Conservation (phyloP, 2,888 invertebrate genomes). For the Drosophila acutilabella region DNA sequence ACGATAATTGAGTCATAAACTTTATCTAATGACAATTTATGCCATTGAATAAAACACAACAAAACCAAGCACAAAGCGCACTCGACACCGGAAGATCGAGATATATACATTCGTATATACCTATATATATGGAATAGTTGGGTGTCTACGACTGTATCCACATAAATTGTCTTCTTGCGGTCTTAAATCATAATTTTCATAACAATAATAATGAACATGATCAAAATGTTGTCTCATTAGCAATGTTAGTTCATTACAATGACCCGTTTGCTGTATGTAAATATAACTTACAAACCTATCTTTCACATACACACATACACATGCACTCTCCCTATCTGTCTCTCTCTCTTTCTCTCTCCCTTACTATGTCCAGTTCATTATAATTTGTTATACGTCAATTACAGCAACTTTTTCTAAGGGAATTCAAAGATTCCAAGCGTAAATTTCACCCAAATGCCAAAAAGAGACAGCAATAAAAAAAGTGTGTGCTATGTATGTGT, state of each 20-base stretch:
- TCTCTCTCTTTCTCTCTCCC: neutral
- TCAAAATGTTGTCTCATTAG: conserved; percentile 67
- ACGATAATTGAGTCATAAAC: conserved; percentile 79
- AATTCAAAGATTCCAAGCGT: conserved; percentile 31
- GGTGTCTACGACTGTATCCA: conserved; percentile 2
- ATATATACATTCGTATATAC: conserved; percentile 19
- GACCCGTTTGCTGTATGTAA: conserved; percentile 35
- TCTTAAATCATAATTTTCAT: conserved; percentile 69
- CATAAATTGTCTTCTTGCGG: conserved; percentile 66
- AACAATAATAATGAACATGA: conserved; percentile 52
- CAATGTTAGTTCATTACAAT: conserved; percentile 39
- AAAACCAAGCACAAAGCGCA: conserved; percentile 35
- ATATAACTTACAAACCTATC: neutral
- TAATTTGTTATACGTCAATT: conserved; percentile 64
- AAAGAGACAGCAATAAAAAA: neutral
- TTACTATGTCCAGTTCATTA: conserved; percentile 20
- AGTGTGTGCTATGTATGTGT: neutral
- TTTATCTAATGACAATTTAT: conserved; percentile 80
- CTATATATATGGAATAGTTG: neutral
- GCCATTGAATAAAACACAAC: conserved; percentile 60
- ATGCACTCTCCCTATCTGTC: neutral
- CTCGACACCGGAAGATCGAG: conserved; percentile 55
- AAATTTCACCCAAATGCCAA: conserved; percentile 30
- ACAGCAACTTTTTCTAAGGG: conserved; percentile 43
- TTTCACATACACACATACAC: neutral